A percentile compares a stretch with the other conserved stretches of the same genome.
Evolutionary conservation across 2,888 invertebrate genomes (phyloP).

Genomic region (Dasysyrphus tricinctus): DNA sequence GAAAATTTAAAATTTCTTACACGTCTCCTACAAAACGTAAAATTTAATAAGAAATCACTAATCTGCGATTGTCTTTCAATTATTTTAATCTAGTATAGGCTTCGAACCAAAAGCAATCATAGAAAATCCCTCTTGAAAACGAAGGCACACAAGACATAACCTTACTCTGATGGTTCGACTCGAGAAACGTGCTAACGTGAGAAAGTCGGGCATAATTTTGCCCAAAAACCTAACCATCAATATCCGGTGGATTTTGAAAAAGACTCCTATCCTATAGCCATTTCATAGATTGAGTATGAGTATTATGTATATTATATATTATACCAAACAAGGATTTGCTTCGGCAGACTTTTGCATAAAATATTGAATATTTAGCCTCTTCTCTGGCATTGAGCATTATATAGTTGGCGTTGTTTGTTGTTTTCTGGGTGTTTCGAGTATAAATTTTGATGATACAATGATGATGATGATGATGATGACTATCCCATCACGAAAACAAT

Average conservation of each 20-base stretch:
- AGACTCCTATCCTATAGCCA: background rate
- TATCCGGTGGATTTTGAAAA: conserved; percentile 20
- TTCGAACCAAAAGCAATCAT: conserved; percentile 45
- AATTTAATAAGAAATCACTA: conserved; percentile 41
- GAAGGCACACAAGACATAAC: background rate
- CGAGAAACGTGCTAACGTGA: conserved; percentile 17
- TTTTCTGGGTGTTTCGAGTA: conserved; percentile 5
- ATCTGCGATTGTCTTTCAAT: conserved; percentile 52
- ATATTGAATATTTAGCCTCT: conserved; percentile 25
- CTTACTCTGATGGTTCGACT: background rate
- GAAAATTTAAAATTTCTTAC: background rate
- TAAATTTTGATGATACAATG: conserved; percentile 29
- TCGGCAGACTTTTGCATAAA: conserved; percentile 47
- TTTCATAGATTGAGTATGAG: background rate
- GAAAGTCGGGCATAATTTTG: conserved; percentile 16
- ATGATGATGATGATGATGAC: conserved; percentile 28
- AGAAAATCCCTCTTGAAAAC: conserved; percentile 23
- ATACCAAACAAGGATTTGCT: conserved; percentile 18
- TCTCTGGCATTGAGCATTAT: background rate
- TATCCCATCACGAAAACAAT: conserved; percentile 37
- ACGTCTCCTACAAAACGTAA: conserved; percentile 10
- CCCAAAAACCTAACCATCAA: conserved; percentile 9
- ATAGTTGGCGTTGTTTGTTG: background rate
- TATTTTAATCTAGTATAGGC: conserved; percentile 55
- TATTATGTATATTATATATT: background rate